Percentiles rank a stretch among this genome's conserved stretches.
These are phyloP conservation scores for Mixornis gularis DNA, from an alignment of 2,113 vertebrate genomes.

Conservation along the genomic window DNA sequence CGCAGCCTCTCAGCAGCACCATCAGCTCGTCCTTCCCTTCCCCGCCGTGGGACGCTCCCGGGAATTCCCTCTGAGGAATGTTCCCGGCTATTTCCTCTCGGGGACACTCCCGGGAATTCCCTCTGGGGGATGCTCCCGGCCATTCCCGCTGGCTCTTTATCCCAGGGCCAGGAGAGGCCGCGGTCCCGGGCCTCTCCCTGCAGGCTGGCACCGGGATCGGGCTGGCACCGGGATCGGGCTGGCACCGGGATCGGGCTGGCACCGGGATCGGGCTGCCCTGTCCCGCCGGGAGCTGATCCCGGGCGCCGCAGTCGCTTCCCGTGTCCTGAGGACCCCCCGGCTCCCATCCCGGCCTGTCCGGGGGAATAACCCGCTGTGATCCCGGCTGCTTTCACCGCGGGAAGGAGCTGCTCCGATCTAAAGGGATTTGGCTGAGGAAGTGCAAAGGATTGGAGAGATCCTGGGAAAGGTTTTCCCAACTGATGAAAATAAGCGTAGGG, in stretches of 20 bases:
- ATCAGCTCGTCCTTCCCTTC: too few species aligned
- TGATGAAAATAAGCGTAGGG: not conserved
- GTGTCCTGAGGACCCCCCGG: accelerated
- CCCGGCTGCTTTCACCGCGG: not conserved
- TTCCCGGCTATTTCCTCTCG: too few species aligned
- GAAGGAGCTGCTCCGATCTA: not conserved
- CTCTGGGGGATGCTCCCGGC: not conserved
- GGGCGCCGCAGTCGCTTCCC: not conserved
- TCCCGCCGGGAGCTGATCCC: not conserved
- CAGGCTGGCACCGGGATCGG: not conserved
- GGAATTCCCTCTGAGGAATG: too few species aligned
- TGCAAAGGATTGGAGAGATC: too few species aligned
- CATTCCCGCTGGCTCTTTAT: not conserved
- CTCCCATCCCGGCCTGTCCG: not conserved
- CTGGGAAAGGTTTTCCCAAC: not conserved
- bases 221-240: not conserved
- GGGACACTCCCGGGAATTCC: not conserved
- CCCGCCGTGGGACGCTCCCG: not conserved
- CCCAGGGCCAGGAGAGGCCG: not conserved
- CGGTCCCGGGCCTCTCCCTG: not conserved
- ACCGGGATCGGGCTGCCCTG: not conserved
- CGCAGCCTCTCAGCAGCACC: not conserved
- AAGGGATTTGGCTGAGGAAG: not conserved
- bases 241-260: not conserved
- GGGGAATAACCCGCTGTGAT: not conserved